Percentiles rank a stretch among this genome's conserved stretches.
phyloP scores from a whole-genome alignment of 2,797 vertebrate genomes.

The Nyctibius grandis region DNA sequence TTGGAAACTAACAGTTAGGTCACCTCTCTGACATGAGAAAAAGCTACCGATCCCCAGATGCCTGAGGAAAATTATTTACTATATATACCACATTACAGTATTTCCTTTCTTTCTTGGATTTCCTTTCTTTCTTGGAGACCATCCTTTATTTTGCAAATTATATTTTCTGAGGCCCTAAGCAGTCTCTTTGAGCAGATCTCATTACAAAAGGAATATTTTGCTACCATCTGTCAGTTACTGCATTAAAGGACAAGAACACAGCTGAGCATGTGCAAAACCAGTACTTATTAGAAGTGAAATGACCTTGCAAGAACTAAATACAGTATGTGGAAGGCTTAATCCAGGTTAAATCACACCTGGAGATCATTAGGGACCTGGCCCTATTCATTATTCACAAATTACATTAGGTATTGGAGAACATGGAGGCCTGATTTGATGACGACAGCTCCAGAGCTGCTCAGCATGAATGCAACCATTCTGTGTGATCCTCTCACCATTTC shows the following conservation, averaged over 20 bases:
- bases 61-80: constrained; percentile 2
- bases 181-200: constrained; percentile 34
- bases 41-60: not conserved
- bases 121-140: not conserved
- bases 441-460: not conserved
- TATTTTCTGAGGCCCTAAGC: constrained; percentile 6
- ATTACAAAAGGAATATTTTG: constrained; percentile 43
- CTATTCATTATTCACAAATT: constrained; percentile 1
- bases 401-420: not conserved
- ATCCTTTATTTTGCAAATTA: constrained; percentile 29
- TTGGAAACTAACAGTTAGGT: not conserved
- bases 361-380: not conserved
- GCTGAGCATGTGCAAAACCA: not conserved
- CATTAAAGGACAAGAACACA: not conserved
- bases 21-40: not conserved
- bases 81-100: not conserved
- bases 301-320: constrained; percentile 28
- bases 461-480: not conserved
- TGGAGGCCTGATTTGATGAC: not conserved
- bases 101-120: constrained; percentile 7
- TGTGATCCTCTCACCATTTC: not conserved
- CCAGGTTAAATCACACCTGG: constrained; percentile 38
- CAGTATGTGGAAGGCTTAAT: constrained; percentile 5
- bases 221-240: constrained; percentile 52
- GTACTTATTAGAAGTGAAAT: not conserved